These are phyloP conservation scores for Galendromus occidentalis DNA, from an alignment of 1,140 invertebrate species.

Conservation along the genomic window DNA sequence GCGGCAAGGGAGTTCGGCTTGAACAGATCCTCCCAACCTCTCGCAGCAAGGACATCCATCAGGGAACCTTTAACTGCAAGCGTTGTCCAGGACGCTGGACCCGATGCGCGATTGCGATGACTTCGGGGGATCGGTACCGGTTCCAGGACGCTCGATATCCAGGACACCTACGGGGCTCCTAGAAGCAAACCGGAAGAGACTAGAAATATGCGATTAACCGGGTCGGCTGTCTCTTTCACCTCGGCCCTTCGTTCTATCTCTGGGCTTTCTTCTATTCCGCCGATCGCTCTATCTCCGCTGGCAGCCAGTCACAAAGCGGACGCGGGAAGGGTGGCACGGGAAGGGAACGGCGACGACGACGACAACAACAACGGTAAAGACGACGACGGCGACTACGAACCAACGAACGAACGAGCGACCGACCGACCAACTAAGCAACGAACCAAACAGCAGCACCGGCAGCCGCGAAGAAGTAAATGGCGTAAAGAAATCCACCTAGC, in stretches of 20 bases:
- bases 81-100: background rate
- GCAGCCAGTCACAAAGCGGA: constrained; percentile 11
- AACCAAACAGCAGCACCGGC: too few species aligned
- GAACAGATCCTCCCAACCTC: constrained; percentile 10
- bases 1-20: constrained; percentile 11
- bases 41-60: constrained; percentile 12
- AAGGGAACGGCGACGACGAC: background rate
- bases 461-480: too few species aligned
- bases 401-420: background rate
- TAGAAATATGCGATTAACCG: background rate
- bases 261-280: constrained; percentile 11
- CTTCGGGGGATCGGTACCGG: too few species aligned
- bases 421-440: background rate
- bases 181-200: background rate
- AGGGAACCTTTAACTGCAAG: background rate
- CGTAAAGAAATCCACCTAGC: too few species aligned
- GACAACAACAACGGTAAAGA: background rate
- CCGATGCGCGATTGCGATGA: background rate
- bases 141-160: too few species aligned
- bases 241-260: constrained; percentile 3
- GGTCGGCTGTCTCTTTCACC: constrained; percentile 8
- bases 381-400: background rate
- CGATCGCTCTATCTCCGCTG: constrained; percentile 9
- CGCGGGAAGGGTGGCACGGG: constrained; percentile 10
- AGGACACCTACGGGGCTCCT: too few species aligned